Conservation (phyloP, 1,140 invertebrate species). For the Vanessa tameamea region DNA sequence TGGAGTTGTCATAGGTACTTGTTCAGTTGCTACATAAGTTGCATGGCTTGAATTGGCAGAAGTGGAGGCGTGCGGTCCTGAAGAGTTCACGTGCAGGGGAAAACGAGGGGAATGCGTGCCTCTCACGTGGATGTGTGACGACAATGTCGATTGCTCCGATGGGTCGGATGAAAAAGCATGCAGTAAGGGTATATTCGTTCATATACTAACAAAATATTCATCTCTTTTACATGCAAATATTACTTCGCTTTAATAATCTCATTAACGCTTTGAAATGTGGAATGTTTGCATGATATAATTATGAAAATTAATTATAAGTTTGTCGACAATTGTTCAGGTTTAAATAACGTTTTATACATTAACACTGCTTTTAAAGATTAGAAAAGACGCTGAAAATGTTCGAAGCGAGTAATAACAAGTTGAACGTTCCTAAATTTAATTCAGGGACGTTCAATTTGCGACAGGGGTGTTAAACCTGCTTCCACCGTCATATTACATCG, state of each 20-base stretch:
- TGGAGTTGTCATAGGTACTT: conserved; percentile 10
- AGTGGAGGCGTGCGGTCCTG: conserved; percentile 89
- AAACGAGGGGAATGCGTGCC: conserved; percentile 92
- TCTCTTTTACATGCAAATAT: conserved; percentile 1
- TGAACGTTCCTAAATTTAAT: conserved; percentile 15
- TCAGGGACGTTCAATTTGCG: conserved; percentile 12
- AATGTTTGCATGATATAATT: conserved; percentile 1
- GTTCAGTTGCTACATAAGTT: conserved; percentile 23
- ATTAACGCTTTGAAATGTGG: conserved; percentile 1
- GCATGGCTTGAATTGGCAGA: conserved; percentile 83
- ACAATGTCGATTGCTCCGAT: conserved; percentile 92
- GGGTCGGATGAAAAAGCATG: conserved; percentile 93
- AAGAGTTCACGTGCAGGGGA: conserved; percentile 92
- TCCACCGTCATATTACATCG: conserved; percentile 35
- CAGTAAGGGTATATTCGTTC: conserved; percentile 85
- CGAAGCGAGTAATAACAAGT: conserved; percentile 12
- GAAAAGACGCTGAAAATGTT: not conserved
- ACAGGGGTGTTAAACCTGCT: conserved; percentile 32
- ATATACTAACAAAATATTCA: conserved; percentile 30
- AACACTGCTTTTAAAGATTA: not conserved
- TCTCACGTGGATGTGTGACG: conserved; percentile 95
- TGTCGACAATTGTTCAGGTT: not conserved
- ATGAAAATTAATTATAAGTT: not conserved
- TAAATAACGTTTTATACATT: not conserved
- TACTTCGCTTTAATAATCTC: not conserved